A percentile compares a stretch with the other conserved stretches of the same genome.
Conservation (phyloP, 1,140 invertebrate species). For the Brachionus paranguensis region DNA sequence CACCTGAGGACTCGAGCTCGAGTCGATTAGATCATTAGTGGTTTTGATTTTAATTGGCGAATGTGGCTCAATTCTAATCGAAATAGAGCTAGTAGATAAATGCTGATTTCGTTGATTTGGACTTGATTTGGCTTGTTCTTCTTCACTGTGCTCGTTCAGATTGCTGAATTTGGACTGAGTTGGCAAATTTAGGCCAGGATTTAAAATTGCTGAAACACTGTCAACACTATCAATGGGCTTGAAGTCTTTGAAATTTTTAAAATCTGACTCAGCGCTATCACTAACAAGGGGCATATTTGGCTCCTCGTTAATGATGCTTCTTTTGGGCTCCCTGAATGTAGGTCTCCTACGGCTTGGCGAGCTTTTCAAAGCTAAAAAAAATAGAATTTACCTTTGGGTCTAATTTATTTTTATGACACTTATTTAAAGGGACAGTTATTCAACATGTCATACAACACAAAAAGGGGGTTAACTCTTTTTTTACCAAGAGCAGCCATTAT, state of each 20-base stretch:
- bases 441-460: background rate
- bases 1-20: background rate
- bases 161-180: background rate
- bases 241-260: slow-evolving; percentile 29
- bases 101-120: background rate
- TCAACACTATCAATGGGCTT: slow-evolving; percentile 33
- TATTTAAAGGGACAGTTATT: background rate
- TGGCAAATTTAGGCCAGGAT: background rate
- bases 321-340: slow-evolving; percentile 6
- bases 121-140: background rate
- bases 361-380: slow-evolving; percentile 23
- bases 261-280: background rate
- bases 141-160: background rate
- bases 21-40: background rate
- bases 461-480: background rate
- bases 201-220: background rate
- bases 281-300: background rate
- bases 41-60: slow-evolving; percentile 7
- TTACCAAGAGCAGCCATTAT: slow-evolving; percentile 40
- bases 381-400: background rate
- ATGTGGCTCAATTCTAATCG: slow-evolving; percentile 1
- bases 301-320: background rate
- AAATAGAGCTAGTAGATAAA: slow-evolving; percentile 2
- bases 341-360: background rate
- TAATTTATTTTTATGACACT: background rate